A percentile compares a stretch with the other conserved stretches of the same genome.
These are phyloP conservation scores for Desmodus rotundus DNA, from an alignment of 2,113 vertebrate genomes.

Conservation along the genomic window DNA sequence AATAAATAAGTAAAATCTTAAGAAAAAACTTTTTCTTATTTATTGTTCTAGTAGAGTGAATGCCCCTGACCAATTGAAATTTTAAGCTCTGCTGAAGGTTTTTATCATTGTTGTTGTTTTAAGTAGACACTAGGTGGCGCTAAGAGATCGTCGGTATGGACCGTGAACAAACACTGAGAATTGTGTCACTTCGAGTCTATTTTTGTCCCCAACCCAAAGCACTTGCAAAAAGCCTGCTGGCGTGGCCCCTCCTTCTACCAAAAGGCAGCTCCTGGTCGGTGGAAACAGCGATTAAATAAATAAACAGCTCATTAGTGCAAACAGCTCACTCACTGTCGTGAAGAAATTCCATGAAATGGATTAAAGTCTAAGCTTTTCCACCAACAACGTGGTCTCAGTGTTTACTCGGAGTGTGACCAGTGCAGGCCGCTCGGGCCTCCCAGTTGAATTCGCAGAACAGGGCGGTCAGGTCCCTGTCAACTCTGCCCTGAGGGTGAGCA, in stretches of 20 bases:
- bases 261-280: constrained; percentile 66
- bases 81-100: constrained; percentile 8
- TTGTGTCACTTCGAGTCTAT: constrained; percentile 50
- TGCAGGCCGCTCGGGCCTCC: background rate
- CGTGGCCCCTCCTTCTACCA: constrained; percentile 67
- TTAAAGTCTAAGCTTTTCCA: constrained; percentile 47
- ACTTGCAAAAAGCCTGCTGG: constrained; percentile 44
- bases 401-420: constrained; percentile 14
- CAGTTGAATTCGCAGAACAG: background rate
- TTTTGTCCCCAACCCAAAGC: constrained; percentile 40
- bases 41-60: background rate
- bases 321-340: constrained; percentile 69
- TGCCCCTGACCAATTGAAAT: background rate
- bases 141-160: background rate
- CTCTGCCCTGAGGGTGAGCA: background rate
- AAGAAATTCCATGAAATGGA: constrained; percentile 65
- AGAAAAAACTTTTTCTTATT: background rate
- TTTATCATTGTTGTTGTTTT: background rate
- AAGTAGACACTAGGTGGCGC: constrained; percentile 79
- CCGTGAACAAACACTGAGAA: background rate
- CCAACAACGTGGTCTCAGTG: background rate
- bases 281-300: constrained; percentile 60
- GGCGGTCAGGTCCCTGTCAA: rapidly evolving
- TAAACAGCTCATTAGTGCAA: constrained; percentile 52
- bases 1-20: no score